Percentiles rank a stretch among this genome's conserved stretches.
phyloP scores from a whole-genome alignment of 2,797 vertebrate species.

The Austrolebias charrua region DNA sequence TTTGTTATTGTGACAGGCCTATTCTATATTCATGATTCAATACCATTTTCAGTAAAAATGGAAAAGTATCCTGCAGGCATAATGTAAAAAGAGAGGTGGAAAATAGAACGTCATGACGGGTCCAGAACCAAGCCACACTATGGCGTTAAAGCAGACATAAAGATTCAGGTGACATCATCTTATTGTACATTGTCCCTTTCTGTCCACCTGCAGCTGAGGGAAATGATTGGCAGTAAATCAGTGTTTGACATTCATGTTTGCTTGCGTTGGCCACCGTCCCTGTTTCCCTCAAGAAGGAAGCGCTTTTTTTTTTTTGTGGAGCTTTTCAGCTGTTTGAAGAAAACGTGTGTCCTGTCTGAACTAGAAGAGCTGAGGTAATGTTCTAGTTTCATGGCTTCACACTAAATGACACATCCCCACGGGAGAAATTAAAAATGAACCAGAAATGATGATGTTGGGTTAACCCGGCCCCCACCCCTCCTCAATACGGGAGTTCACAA shows the following conservation, averaged over 20 bases:
- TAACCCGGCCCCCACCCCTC: conserved; percentile 37
- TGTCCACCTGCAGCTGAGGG: conserved; percentile 77
- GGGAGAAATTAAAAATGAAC: conserved; percentile 67
- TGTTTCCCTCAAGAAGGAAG: conserved; percentile 71
- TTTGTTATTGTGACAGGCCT: too few relatives aligned
- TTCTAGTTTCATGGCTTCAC: conserved; percentile 64
- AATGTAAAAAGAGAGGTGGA: conserved; percentile 63
- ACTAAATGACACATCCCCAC: conserved; percentile 64
- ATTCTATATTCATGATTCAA: conserved; percentile 52
- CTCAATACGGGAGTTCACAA: conserved; percentile 58
- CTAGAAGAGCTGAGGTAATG: conserved; percentile 73
- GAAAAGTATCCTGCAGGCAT: conserved; percentile 64
- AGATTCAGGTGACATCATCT: conserved; percentile 71
- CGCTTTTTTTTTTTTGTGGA: conserved; percentile 51
- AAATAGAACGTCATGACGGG: conserved; percentile 66
- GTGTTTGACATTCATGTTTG: conserved; percentile 73
- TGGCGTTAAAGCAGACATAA: conserved; percentile 59
- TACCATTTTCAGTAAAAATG: conserved; percentile 52
- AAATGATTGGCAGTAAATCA: conserved; percentile 77
- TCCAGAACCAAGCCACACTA: conserved; percentile 62
- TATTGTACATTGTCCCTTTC: conserved; percentile 64
- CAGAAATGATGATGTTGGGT: conserved; percentile 65
- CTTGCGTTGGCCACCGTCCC: conserved; percentile 75
- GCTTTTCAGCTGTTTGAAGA: conserved; percentile 46
- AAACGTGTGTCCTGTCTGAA: conserved; percentile 74